Conservation (phyloP, 2,113 vertebrate species). For the Forbesichthys agassizii region DNA sequence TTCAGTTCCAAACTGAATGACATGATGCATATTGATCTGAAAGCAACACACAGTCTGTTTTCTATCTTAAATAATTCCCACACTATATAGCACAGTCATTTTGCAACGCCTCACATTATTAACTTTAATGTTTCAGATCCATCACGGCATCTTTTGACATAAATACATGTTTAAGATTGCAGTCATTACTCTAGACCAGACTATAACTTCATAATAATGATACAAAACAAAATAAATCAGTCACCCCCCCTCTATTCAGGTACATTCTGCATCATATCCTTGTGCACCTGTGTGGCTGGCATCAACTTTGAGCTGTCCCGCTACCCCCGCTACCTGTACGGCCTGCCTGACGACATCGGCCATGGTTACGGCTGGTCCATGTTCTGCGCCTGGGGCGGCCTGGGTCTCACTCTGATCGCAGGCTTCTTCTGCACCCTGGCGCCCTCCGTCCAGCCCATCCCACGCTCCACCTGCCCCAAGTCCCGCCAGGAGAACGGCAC, state of each 20-base stretch:
- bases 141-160: too few relatives aligned
- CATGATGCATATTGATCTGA: too few relatives aligned
- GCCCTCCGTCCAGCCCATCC: conserved; percentile 94
- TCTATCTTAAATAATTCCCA: too few relatives aligned
- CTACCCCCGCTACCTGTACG: conserved; percentile 91
- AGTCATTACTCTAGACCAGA: too few relatives aligned
- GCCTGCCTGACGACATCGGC: conserved; percentile 94
- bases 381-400: conserved; percentile 97
- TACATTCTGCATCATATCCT: conserved; percentile 98
- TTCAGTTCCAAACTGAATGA: too few relatives aligned
- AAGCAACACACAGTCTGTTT: too few relatives aligned
- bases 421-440: conserved; percentile 99
- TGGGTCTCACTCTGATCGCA: conserved; percentile 94
- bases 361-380: conserved; percentile 98
- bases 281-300: conserved; percentile 96
- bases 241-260: conserved; percentile 67
- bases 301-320: conserved; percentile 98
- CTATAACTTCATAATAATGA: neutral
- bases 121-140: too few relatives aligned
- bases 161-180: neutral
- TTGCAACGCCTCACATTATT: too few relatives aligned
- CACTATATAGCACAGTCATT: too few relatives aligned
- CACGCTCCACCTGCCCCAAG: conserved; percentile 95
- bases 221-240: too few relatives aligned
- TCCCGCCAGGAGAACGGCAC: conserved; percentile 95